Base-by-base conservation (phyloP, 2,888 invertebrate species). In the Hedychridium roseum region DNA sequence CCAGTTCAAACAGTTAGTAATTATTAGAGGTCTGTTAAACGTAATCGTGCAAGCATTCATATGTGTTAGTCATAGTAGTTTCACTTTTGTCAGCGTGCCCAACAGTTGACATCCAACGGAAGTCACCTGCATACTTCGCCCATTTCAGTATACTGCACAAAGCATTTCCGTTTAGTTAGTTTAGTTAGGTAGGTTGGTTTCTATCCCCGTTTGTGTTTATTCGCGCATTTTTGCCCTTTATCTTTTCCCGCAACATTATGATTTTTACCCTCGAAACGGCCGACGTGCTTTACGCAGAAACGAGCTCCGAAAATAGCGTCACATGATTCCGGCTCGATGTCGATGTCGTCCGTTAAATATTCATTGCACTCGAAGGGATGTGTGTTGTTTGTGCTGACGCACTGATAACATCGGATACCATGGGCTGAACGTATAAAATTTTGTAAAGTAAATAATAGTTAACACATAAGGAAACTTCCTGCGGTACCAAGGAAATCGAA, bases 221-320 rank as follows among this genome's bases (percentile, higher is more conserved):
- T n/a, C n/a, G n/a, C n/a, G n/a, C n/a, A n/a, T n/a, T n/a, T n/a
- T n/a, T n/a, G 23, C 28, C 37, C 41, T 18, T 27, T 31, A n/a
- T 5, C 12, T 23, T 46, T 16, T 39, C 36, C 5, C 28, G 5
- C 32, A 30, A 16, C 31, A 35, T 40, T 36, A 32, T n/a, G n/a
- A n/a, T n/a, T 57, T 80, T 82, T 83, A 91, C 92, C 94, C 89
- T 92, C 93, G 70, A 85, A 92, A 73, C 96, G 86, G 57, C 97
- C 97, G 50, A 92, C 90, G 71, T 93, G 92, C 82, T 97, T 97
- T 64, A 97, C 86, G 80, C 97, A 97, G 79, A 88, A 97, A 70
- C 88, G 85, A 11, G 96, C 94, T 59, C 86, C 88, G 76, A 91
- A 92, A 50, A 96, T 91, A 49, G 84, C 82, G 58, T 88, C 86